Evolutionary conservation across 2,797 vertebrate genomes (phyloP), one percentile per base, ranked within the genome.

Genomic region (Okamejei kenojei): DNA sequence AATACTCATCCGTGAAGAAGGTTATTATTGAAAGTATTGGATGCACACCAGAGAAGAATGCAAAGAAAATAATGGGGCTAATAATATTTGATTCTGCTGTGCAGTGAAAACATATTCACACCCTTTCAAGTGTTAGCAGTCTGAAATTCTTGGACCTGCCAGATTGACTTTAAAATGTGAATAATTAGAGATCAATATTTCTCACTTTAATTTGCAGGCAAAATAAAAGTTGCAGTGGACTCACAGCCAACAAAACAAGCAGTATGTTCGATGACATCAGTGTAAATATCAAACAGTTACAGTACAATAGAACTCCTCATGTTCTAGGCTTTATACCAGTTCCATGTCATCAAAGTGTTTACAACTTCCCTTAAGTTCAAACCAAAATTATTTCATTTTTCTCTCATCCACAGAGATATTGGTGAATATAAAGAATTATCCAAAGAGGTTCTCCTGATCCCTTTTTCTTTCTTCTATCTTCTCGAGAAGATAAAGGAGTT

Each of bases 41-140:
- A 68, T 45, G 45, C 45, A 45, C 45, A 45, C 45, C 45, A 2
- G 45, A 45, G 45, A 45, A 45, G 45, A 45, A 45, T 45, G 45
- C 45, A 45, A 45, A 45, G 32, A 21, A 73, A 21, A 90, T 8
- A 13, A 13, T 71, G 61, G 32, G 15, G 88, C 23, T 35, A 90
- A 90, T 73, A 90, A 68, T 63, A 90, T 90, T 71, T 90, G 88
- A 19, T 90, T 90, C 88, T 23, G 32, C n/a, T 26, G 17, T 90
- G 63, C 21, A 65, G 29, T 19, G 86, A 7, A 32, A 32, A 38
- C 15, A 21, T 21, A 1, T 90, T 38, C n/a, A 38, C n/a, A 90
- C 9, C 35, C 4, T 61, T 73, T 71, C 23, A 38, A 19, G 61
- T 29, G 29, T 90, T 35, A 58, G 32, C 35, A 73, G 35, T 90